Conservation (phyloP, 2,888 invertebrate species). For the Schizotus pectinicornis region DNA sequence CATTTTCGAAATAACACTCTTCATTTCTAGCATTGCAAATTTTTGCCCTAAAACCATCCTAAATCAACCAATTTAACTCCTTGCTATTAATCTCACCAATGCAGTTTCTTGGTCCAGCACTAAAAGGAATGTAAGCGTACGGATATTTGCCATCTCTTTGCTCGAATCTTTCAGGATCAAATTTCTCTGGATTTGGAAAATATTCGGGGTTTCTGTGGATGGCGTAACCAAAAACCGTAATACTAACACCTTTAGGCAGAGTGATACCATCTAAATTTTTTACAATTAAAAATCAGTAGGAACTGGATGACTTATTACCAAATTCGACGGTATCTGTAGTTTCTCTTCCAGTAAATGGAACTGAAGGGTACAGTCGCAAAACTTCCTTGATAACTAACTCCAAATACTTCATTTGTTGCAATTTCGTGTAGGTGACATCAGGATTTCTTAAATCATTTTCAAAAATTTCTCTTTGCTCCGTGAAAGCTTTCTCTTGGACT, state of each 20-base stretch:
- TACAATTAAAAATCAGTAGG: too few relatives aligned
- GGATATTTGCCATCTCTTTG: conserved; percentile 53
- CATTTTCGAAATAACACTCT: conserved; percentile 61
- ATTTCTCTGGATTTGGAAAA: conserved; percentile 62
- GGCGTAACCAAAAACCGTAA: conserved; percentile 57
- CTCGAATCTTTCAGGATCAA: conserved; percentile 62
- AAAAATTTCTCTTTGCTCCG: conserved; percentile 54
- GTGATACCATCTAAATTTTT: conserved; percentile 33
- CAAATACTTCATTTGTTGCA: conserved; percentile 50
- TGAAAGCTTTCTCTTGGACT: conserved; percentile 52
- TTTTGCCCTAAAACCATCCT: conserved; percentile 53
- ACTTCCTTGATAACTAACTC: conserved; percentile 50
- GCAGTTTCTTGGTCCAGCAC: conserved; percentile 68
- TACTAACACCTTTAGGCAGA: conserved; percentile 52
- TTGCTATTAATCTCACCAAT: conserved; percentile 53
- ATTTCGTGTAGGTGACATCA: conserved; percentile 43
- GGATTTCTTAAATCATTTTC: conserved; percentile 35
- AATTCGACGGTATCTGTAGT: conserved; percentile 35
- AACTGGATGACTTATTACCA: conserved; percentile 32
- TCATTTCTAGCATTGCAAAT: conserved; percentile 63
- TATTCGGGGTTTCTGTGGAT: conserved; percentile 61
- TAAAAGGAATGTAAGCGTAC: conserved; percentile 65
- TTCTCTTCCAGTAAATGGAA: conserved; percentile 43
- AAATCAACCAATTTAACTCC: background rate
- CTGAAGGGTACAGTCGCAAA: conserved; percentile 48